Base-by-base conservation (phyloP, 2,888 invertebrate species). In the Himalopsyche tibetana region DNA sequence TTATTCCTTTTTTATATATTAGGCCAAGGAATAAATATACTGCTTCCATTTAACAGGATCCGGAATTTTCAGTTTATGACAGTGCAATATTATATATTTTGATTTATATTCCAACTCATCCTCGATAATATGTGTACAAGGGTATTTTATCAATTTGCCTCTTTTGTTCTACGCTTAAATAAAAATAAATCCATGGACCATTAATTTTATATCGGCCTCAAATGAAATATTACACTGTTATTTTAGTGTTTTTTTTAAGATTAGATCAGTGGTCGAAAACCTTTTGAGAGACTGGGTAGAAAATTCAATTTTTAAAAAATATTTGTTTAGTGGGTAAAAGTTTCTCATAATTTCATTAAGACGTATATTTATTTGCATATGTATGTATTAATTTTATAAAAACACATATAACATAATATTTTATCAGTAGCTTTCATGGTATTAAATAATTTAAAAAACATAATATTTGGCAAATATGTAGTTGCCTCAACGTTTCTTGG, bases 121-220 rank as follows among this genome's bases (percentile, higher is more conserved):
- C 38, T 74, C 38, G 12, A 74, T 74, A 74, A 74, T 74, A 74
- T 74, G 51, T 15, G 51, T 51, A 38, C 36, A 38, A 74, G 38
- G 74, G 74, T 15, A 74, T 74, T 74, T 74, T 74, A 74, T 74
- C 74, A 74, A 74, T 74, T 74, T 74, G 12, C 1, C 19, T 36
- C 36, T 74, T 74, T 74, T 38, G 38, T 74, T 38, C 15, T 11
- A 28, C 74, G 74, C 15, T 74, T 74, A 74, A 74, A 74, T 74
- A 74, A 74, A 74, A 74, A 74, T 74, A 74, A 74, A 74, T 15
- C 15, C 38, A 28, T 15, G 74, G 36, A 19, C 5, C 38, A 38
- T 74, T 74, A 36, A 74, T 74, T 69, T 69, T 36, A 69, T 12
- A 36, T 19, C 69, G 12, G 12, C 56, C 56, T 19, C 56, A 56